Percentiles rank a stretch among this genome's conserved stretches.
Conservation (phyloP, 2,113 vertebrate species). For the Epinephelus fuscoguttatus region DNA sequence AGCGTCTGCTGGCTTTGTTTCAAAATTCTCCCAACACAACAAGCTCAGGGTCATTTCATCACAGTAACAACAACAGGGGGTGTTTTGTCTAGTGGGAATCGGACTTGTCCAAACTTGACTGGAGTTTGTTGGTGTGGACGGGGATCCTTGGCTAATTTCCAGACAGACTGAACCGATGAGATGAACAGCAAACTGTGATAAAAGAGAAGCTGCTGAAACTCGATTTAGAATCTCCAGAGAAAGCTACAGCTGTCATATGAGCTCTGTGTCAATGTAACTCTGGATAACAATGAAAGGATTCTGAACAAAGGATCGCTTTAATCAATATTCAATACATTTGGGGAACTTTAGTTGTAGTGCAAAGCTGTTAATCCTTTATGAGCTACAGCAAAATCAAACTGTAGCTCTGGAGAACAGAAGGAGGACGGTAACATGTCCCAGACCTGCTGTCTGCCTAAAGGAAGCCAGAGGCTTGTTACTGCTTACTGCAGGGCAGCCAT, state of each 20-base stretch:
- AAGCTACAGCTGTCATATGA: background rate
- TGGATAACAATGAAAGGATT: slow-evolving; percentile 5
- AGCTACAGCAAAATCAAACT: slow-evolving; percentile 1
- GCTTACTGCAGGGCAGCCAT: slow-evolving; percentile 32
- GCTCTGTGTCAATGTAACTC: background rate
- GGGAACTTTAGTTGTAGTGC: slow-evolving; percentile 16
- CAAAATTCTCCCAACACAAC: slow-evolving; percentile 10
- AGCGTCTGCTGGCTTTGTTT: slow-evolving; percentile 27
- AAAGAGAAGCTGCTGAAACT: slow-evolving; percentile 13
- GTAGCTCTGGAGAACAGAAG: slow-evolving; percentile 35
- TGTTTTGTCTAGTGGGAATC: slow-evolving; percentile 20
- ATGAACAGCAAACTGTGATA: background rate
- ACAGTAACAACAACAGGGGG: slow-evolving; percentile 37
- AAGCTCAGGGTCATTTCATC: slow-evolving; percentile 43
- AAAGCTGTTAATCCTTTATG: slow-evolving; percentile 26
- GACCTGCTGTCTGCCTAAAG: slow-evolving; percentile 51
- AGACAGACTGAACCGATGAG: background rate
- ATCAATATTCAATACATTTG: slow-evolving; percentile 28
- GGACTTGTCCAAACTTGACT: slow-evolving; percentile 5
- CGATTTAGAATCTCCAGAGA: slow-evolving; percentile 10
- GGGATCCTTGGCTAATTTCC: slow-evolving; percentile 28
- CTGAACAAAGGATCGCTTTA: slow-evolving; percentile 16
- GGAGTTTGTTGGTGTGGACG: background rate
- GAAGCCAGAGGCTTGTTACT: slow-evolving; percentile 44
- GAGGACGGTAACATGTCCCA: slow-evolving; percentile 12